Percentiles rank a stretch among this genome's conserved stretches.
Conservation (phyloP, 1,140 invertebrate genomes). For the Pseudomyrmex gracilis region DNA sequence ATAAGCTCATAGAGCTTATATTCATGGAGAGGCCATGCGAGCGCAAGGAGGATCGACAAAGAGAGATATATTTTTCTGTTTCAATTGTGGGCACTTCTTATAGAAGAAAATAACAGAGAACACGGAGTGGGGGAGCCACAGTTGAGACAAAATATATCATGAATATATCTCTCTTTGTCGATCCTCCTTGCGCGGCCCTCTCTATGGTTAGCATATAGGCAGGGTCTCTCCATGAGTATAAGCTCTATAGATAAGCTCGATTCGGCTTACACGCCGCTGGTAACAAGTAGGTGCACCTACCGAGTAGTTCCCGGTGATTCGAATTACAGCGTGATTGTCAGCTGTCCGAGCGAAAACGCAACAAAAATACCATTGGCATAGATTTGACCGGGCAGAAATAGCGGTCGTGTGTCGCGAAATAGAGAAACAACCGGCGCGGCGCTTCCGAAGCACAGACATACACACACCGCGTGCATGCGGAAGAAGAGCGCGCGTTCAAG, state of each 20-base stretch:
- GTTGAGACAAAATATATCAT: too few species aligned
- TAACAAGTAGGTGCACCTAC: conserved; percentile 46
- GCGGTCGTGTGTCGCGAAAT: conserved; percentile 49
- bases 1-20: too few species aligned
- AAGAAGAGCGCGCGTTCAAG: not conserved
- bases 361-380: conserved; percentile 83
- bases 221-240: too few species aligned
- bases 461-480: not conserved
- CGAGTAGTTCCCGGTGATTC: conserved; percentile 4
- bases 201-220: too few species aligned
- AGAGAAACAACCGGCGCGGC: conserved; percentile 44
- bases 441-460: conserved; percentile 12
- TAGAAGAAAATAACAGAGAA: too few species aligned
- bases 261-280: not conserved
- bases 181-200: too few species aligned
- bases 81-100: too few species aligned
- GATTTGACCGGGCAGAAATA: conserved; percentile 78
- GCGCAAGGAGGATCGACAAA: too few species aligned
- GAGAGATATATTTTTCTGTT: too few species aligned
- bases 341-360: conserved; percentile 79
- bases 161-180: too few species aligned
- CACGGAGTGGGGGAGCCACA: too few species aligned
- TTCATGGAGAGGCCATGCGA: too few species aligned
- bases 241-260: conserved; percentile 3
- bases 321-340: conserved; percentile 73